Conservation (phyloP, 2,888 invertebrate genomes). For the Vesta saturnalis region DNA sequence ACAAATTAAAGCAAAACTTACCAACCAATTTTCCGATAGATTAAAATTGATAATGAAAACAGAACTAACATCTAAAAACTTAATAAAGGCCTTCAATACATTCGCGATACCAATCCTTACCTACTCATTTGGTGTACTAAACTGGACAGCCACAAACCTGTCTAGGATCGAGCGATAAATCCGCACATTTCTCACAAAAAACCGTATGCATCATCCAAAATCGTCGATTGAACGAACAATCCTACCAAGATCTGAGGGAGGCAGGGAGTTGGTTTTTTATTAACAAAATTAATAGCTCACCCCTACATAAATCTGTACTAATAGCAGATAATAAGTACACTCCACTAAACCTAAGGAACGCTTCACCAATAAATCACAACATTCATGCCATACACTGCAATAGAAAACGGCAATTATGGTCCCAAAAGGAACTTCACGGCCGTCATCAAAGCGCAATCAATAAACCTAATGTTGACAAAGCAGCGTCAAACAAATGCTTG, state of each 20-base stretch:
- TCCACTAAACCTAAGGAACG: not conserved
- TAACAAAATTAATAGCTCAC: not conserved
- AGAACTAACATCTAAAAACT: no score
- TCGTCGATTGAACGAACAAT: not conserved
- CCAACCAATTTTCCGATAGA: no score
- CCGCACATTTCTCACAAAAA: not conserved
- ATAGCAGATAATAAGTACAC: not conserved
- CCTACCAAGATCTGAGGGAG: not conserved
- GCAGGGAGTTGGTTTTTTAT: not conserved
- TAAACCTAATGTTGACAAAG: not conserved
- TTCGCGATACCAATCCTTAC: no score
- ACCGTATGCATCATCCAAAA: not conserved
- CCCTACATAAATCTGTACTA: no score
- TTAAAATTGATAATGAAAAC: no score
- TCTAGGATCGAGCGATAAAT: not conserved
- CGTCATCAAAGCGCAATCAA: not conserved
- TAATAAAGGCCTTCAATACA: no score
- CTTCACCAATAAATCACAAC: no score
- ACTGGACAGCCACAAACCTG: not conserved
- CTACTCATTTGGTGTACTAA: not conserved
- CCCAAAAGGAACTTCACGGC: no score
- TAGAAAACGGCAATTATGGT: no score
- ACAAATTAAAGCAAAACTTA: no score
- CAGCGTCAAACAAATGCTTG: not conserved
- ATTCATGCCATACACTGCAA: no score